Conservation (phyloP, 2,113 vertebrate species). For the Ranitomeya imitator region DNA sequence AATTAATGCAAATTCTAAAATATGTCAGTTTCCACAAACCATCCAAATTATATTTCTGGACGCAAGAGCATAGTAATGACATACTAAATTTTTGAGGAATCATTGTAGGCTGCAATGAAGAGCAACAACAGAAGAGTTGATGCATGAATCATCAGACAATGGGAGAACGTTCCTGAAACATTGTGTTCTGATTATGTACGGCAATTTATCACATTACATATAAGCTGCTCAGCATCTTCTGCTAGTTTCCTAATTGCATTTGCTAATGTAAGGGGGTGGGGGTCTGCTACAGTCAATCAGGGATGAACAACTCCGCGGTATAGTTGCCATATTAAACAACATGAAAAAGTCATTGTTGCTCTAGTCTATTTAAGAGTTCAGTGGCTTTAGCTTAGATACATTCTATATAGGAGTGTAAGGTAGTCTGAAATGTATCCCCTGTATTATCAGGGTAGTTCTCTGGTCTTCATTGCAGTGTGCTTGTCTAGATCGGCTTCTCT, state of each 20-base stretch:
- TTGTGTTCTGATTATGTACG: constrained; percentile 16
- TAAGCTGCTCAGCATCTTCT: background rate
- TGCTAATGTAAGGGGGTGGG: background rate
- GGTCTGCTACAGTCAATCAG: background rate
- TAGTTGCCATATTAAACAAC: background rate
- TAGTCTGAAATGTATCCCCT: too few relatives aligned
- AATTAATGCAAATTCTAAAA: background rate
- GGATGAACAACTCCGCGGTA: background rate
- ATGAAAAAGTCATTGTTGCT: background rate
- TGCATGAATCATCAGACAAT: constrained; percentile 21
- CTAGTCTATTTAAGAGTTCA: background rate
- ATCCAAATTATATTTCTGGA: background rate
- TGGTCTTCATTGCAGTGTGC: background rate
- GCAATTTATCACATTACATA: constrained; percentile 17
- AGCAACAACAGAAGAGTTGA: background rate
- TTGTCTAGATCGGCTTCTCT: background rate
- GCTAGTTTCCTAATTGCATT: background rate
- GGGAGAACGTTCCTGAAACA: constrained; percentile 16
- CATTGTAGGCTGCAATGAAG: background rate
- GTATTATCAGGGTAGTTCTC: too few relatives aligned
- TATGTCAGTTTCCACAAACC: background rate
- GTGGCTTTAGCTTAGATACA: too few relatives aligned
- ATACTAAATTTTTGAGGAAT: background rate
- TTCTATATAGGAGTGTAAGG: too few relatives aligned
- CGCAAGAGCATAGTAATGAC: background rate